Conservation (phyloP, 2,888 invertebrate species). For the Euphydryas editha region DNA sequence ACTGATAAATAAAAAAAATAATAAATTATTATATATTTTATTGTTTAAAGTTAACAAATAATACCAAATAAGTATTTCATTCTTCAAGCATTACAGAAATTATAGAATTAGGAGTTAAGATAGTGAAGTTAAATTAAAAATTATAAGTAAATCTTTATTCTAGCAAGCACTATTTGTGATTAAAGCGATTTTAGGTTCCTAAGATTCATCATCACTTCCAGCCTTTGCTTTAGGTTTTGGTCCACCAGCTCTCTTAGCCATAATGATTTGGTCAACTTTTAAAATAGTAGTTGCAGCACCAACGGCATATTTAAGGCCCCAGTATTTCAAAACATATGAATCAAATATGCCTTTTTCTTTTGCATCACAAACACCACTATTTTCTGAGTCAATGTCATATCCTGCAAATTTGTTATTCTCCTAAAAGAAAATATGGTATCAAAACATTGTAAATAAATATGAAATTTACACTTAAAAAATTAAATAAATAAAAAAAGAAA, state of each 20-base stretch:
- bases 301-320: slow-evolving; percentile 98
- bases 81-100: slow-evolving; percentile 29
- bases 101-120: slow-evolving; percentile 30
- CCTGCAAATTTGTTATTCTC: slow-evolving; percentile 92
- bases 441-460: not conserved
- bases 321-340: slow-evolving; percentile 92
- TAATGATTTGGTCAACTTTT: slow-evolving; percentile 98
- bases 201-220: slow-evolving; percentile 89
- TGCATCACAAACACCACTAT: slow-evolving; percentile 88
- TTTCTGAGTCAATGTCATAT: slow-evolving; percentile 93
- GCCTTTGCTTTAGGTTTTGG: slow-evolving; percentile 91
- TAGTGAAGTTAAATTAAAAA: slow-evolving; percentile 33
- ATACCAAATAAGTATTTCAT: slow-evolving; percentile 31
- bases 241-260: slow-evolving; percentile 98
- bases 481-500: too few species aligned
- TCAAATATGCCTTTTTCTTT: slow-evolving; percentile 91
- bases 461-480: too few species aligned
- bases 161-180: slow-evolving; percentile 44
- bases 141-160: slow-evolving; percentile 36
- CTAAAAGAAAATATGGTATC: slow-evolving; percentile 52
- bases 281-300: slow-evolving; percentile 96
- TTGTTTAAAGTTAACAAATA: slow-evolving; percentile 25
- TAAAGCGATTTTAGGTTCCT: slow-evolving; percentile 50
- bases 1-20: not conserved
- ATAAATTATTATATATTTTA: slow-evolving; percentile 17